Conservation (phyloP, 2,888 invertebrate species). For the Teinopalpus imperialis region DNA sequence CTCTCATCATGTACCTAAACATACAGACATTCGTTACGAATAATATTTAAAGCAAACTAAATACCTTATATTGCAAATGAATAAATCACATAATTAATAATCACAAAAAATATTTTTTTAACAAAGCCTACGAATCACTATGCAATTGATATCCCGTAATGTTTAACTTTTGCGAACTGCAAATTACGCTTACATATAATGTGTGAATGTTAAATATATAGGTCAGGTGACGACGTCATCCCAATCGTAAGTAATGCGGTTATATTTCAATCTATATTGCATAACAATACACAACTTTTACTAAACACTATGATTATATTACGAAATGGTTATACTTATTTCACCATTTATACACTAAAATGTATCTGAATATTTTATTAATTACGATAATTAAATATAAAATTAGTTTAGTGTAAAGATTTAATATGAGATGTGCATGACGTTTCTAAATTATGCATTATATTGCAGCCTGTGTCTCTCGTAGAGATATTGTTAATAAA, state of each 20-base stretch:
- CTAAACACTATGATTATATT: too few relatives aligned
- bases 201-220: neutral
- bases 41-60: slow-evolving; percentile 5
- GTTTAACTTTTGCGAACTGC: slow-evolving; percentile 6
- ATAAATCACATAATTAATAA: slow-evolving; percentile 17
- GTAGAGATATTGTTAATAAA: slow-evolving; percentile 6
- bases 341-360: slow-evolving; percentile 10
- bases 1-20: slow-evolving; percentile 10
- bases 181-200: slow-evolving; percentile 16
- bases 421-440: slow-evolving; percentile 16
- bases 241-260: neutral
- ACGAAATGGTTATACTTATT: too few relatives aligned
- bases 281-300: slow-evolving; percentile 4
- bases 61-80: slow-evolving; percentile 13
- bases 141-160: neutral
- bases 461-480: slow-evolving; percentile 18
- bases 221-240: neutral
- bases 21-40: neutral
- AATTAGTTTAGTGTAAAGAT: slow-evolving; percentile 15
- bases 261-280: neutral
- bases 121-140: neutral
- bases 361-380: slow-evolving; percentile 10
- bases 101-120: slow-evolving; percentile 14
- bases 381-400: slow-evolving; percentile 14
- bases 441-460: slow-evolving; percentile 9